These are phyloP conservation scores for Deilephila elpenor DNA, from an alignment of 2,888 invertebrate genomes.

Conservation along the genomic window DNA sequence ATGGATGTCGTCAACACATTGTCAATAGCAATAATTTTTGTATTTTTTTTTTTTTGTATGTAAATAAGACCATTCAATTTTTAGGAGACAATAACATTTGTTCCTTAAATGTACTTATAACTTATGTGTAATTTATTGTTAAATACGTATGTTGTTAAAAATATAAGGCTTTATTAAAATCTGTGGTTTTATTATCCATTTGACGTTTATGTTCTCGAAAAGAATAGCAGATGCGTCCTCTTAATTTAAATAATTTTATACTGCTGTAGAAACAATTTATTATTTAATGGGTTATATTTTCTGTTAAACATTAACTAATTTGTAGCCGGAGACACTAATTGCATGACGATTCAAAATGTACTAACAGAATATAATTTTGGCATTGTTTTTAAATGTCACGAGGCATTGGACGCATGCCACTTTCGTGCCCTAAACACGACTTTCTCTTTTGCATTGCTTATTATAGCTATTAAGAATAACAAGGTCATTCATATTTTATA, in stretches of 20 bases:
- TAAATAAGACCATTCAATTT: constrained; percentile 44
- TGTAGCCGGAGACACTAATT: background rate
- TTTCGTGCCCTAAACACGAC: background rate
- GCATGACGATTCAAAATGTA: background rate
- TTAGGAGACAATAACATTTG: constrained; percentile 58
- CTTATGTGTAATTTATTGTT: constrained; percentile 76
- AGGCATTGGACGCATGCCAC: constrained; percentile 10
- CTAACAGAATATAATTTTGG: constrained; percentile 4
- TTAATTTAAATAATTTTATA: too few species aligned
- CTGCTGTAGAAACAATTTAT: too few species aligned
- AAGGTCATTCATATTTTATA: background rate
- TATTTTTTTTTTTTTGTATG: constrained; percentile 34
- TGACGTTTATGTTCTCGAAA: background rate
- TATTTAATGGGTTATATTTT: too few species aligned
- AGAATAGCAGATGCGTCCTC: too few species aligned
- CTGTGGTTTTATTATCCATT: constrained; percentile 47
- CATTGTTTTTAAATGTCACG: constrained; percentile 1
- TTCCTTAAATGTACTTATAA: constrained; percentile 76
- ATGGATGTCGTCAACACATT: constrained; percentile 44
- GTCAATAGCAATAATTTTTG: constrained; percentile 33
- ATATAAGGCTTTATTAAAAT: constrained; percentile 68
- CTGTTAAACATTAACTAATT: background rate
- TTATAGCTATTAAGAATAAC: background rate
- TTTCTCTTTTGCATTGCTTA: constrained; percentile 35
- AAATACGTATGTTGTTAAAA: constrained; percentile 75